Evolutionary conservation across 2,113 vertebrate species (phyloP), one percentile per base, ranked within the genome.

Genomic region (Thymallus thymallus): DNA sequence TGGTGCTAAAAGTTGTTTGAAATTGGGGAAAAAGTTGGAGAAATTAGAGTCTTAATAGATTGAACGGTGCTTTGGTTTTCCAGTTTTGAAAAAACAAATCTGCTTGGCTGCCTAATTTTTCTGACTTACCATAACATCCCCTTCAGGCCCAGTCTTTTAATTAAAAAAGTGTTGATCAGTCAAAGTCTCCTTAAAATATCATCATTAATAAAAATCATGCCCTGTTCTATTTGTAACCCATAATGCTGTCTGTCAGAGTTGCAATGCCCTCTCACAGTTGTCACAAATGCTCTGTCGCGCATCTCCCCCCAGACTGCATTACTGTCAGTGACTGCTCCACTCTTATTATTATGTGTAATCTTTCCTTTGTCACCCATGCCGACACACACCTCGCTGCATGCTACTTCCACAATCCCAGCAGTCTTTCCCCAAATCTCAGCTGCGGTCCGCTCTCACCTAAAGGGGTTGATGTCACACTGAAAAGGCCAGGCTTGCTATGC

Each of bases 381-480:
- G 90, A 89, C 87, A 91, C 88, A 92, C 89, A 90, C 89, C 88
- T 89, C 90, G 84, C 89, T 87, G 88, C 87, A 87, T 90, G 89
- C 88, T 85, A 88, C 88, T 92, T 91, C 88, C 88, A 77, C 81
- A 81, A 79, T 81, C 86, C 77, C 88, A 69, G 81, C 45, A 56
- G 79, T 68, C 74, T 78, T 79, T 79, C 78, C 69, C 80, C 80
- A 20, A 85, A 82, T 88, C 80, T 89, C 87, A 89, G 80, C 89
- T 87, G 84, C 88, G 45, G 75, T 86, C 63, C 78, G 81, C 87
- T 84, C 87, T 73, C 87, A 88, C 87, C 85, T 91, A 88, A 90
- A 88, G 88, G 88, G 86, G 85, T 90, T 91, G 84, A 88, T 92
- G 89, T 89, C 87, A 90, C 73, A 16, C 60, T 89, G 89, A 89